These are phyloP conservation scores for Ceratotherium simum DNA, from an alignment of 2,113 vertebrate species.

Conservation along the genomic window DNA sequence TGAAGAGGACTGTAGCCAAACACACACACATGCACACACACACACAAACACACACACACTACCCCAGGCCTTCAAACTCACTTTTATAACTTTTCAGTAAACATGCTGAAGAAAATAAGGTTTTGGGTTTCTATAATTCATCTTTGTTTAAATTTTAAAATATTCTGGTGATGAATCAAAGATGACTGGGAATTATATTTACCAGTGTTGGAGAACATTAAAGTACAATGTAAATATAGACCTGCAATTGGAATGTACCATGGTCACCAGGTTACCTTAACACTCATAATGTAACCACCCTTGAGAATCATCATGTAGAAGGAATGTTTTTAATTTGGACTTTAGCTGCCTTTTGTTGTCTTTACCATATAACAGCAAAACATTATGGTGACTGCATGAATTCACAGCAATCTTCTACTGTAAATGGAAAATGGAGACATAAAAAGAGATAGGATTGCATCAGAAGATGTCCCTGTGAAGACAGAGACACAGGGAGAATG, in stretches of 20 bases:
- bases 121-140: neutral
- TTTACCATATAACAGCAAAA: neutral
- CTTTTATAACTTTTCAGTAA: no score
- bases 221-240: neutral
- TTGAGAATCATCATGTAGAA: neutral
- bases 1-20: neutral
- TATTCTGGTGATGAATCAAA: neutral
- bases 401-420: neutral
- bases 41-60: neutral
- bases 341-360: neutral
- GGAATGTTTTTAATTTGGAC: neutral
- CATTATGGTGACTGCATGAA: neutral
- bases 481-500: neutral
- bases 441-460: neutral
- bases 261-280: neutral
- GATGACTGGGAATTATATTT: neutral
- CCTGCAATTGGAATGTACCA: neutral
- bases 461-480: neutral
- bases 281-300: neutral
- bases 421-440: neutral
- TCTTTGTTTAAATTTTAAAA: neutral
- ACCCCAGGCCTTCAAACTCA: neutral
- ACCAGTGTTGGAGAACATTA: neutral
- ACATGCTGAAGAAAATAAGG: neutral
- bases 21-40: neutral